A percentile compares a stretch with the other conserved stretches of the same genome.
phyloP scores from a whole-genome alignment of 1,140 invertebrate genomes.

The Papilio polyxenes region DNA sequence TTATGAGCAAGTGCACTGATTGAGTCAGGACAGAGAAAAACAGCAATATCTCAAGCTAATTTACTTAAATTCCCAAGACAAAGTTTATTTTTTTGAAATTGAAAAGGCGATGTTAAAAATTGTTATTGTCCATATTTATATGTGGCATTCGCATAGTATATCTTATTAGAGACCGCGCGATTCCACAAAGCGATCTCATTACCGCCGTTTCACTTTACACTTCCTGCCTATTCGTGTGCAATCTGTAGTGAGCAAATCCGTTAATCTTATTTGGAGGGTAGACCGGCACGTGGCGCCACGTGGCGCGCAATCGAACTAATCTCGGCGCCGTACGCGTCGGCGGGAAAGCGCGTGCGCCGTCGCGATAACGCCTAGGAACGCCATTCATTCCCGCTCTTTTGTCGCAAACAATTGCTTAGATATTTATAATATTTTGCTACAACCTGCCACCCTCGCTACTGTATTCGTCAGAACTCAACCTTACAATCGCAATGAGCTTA shows the following conservation, averaged over 20 bases:
- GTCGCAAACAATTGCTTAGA: conserved; percentile 78
- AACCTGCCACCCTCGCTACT: conserved; percentile 67
- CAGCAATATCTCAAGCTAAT: too few relatives aligned
- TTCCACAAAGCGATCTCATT: conserved; percentile 75
- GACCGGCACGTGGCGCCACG: conserved; percentile 76
- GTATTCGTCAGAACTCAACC: conserved; percentile 28
- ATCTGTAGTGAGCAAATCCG: conserved; percentile 80
- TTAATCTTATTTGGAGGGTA: conserved; percentile 80
- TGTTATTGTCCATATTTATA: background rate
- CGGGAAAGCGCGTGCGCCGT: conserved; percentile 72
- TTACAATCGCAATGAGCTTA: conserved; percentile 33
- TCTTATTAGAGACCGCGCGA: conserved; percentile 52
- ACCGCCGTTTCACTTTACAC: conserved; percentile 79
- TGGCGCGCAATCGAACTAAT: conserved; percentile 79
- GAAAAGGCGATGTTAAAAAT: background rate
- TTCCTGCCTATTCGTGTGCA: conserved; percentile 79
- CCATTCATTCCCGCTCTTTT: conserved; percentile 79
- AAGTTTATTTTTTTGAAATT: conserved; percentile 25
- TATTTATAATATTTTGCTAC: conserved; percentile 79
- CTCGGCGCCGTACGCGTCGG: conserved; percentile 73
- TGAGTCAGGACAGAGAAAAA: too few relatives aligned
- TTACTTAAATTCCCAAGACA: background rate
- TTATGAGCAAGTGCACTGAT: too few relatives aligned
- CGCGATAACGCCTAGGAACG: conserved; percentile 77
- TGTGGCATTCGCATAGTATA: conserved; percentile 38